A percentile compares a stretch with the other conserved stretches of the same genome.
phyloP scores from a whole-genome alignment of 2,888 invertebrate species.

The Polymixis flavicincta region DNA sequence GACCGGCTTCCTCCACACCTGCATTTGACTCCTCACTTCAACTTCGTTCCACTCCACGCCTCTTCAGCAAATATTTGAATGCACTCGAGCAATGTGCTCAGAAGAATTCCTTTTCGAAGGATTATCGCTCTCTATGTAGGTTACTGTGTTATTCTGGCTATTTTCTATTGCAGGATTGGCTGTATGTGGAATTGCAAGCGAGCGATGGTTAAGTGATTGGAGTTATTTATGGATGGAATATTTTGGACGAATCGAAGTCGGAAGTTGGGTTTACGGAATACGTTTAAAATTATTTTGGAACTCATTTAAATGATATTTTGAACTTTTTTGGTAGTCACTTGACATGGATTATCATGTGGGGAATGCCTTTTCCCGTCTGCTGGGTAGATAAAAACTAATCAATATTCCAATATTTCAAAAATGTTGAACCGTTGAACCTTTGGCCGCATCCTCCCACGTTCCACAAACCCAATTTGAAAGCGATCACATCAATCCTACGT shows the following conservation, averaged over 20 bases:
- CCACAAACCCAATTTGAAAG: slow-evolving; percentile 36
- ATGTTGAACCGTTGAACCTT: neutral
- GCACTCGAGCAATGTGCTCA: slow-evolving; percentile 56
- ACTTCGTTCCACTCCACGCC: slow-evolving; percentile 56
- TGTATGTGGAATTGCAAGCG: slow-evolving; percentile 14
- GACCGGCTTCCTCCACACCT: slow-evolving; percentile 61
- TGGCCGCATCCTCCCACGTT: neutral
- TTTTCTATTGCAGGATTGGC: slow-evolving; percentile 31
- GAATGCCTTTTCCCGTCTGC: neutral
- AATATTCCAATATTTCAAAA: neutral
- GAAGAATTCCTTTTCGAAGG: slow-evolving; percentile 55
- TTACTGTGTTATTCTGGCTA: slow-evolving; percentile 47
- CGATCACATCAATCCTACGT: slow-evolving; percentile 41
- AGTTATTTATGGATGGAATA: slow-evolving; percentile 48
- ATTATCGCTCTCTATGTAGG: slow-evolving; percentile 48
- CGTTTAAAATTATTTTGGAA: neutral
- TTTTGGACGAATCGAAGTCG: neutral
- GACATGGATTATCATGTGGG: neutral
- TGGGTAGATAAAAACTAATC: neutral
- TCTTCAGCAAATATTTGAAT: slow-evolving; percentile 66
- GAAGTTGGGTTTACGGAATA: neutral
- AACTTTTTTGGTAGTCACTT: neutral
- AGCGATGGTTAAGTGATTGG: slow-evolving; percentile 47
- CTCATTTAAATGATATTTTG: neutral
- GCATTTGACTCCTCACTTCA: slow-evolving; percentile 65